phyloP scores from a whole-genome alignment of 2,113 vertebrate genomes.

The Triplophysa dalaica region DNA sequence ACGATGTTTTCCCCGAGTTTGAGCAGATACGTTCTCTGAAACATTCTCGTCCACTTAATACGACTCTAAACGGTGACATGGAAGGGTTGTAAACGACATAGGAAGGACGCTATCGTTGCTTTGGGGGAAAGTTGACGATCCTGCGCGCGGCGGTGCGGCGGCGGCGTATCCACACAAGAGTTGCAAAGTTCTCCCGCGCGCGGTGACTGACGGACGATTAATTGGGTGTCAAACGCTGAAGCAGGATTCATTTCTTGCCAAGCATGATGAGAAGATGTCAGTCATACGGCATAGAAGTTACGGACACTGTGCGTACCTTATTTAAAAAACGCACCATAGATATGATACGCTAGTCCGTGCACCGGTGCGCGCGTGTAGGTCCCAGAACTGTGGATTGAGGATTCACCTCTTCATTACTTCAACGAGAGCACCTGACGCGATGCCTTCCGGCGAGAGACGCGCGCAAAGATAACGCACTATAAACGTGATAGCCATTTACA shows the following conservation, averaged over 20 bases:
- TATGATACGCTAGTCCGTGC: constrained; percentile 1
- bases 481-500: neutral
- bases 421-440: constrained; percentile 36
- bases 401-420: constrained; percentile 38
- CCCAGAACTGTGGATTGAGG: constrained; percentile 18
- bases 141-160: constrained; percentile 20
- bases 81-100: constrained; percentile 40
- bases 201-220: neutral
- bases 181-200: constrained; percentile 49
- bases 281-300: constrained; percentile 47
- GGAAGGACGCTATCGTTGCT: constrained; percentile 36
- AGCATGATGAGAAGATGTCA: constrained; percentile 31
- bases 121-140: constrained; percentile 54
- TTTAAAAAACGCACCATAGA: neutral
- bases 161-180: constrained; percentile 28
- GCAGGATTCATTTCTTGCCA: constrained; percentile 36
- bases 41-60: constrained; percentile 53
- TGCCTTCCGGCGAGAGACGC: constrained; percentile 11
- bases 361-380: neutral
- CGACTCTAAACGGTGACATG: constrained; percentile 52
- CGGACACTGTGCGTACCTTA: neutral
- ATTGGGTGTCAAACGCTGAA: constrained; percentile 6
- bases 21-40: constrained; percentile 43
- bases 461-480: constrained; percentile 28
- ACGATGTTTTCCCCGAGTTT: constrained; percentile 44